Conservation (phyloP, 2,797 vertebrate species). For the Eulemur mongoz region DNA sequence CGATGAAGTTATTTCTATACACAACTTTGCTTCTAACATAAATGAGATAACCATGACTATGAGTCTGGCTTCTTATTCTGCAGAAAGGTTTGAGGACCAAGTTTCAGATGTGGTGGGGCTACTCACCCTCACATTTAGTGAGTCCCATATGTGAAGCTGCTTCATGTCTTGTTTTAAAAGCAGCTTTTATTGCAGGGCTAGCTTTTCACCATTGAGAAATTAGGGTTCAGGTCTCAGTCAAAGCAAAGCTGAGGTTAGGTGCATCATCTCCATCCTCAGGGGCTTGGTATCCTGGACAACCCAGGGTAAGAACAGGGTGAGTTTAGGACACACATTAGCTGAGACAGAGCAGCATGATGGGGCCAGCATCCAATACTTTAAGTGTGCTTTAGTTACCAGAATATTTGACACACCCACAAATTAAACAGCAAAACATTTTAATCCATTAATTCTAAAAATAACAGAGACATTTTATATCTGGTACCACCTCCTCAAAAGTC, state of each 20-base stretch:
- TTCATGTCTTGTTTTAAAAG: constrained; percentile 64
- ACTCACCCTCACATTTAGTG: not conserved
- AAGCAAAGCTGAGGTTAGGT: constrained; percentile 39
- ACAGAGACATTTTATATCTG: constrained; percentile 63
- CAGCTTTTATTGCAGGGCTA: constrained; percentile 64
- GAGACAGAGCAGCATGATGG: not conserved
- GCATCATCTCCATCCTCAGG: constrained; percentile 72
- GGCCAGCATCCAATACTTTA: constrained; percentile 52
- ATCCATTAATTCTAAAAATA: constrained; percentile 79
- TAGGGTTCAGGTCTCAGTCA: constrained; percentile 47
- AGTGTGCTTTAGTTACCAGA: constrained; percentile 82
- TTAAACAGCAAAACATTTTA: constrained; percentile 79
- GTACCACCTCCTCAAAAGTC: constrained; percentile 67
- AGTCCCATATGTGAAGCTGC: constrained; percentile 47
- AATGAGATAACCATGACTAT: not conserved
- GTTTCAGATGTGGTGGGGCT: constrained; percentile 59
- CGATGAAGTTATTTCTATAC: not conserved
- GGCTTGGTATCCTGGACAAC: constrained; percentile 39
- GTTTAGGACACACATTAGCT: constrained; percentile 47
- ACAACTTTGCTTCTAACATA: constrained; percentile 23
- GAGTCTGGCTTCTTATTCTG: constrained; percentile 40
- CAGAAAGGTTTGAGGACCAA: not conserved
- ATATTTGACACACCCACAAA: constrained; percentile 80
- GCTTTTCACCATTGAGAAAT: constrained; percentile 47
- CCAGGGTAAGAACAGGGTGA: constrained; percentile 43